These are phyloP conservation scores for Prunella himalayana DNA, from an alignment of 2,113 vertebrate genomes.

Conservation along the genomic window DNA sequence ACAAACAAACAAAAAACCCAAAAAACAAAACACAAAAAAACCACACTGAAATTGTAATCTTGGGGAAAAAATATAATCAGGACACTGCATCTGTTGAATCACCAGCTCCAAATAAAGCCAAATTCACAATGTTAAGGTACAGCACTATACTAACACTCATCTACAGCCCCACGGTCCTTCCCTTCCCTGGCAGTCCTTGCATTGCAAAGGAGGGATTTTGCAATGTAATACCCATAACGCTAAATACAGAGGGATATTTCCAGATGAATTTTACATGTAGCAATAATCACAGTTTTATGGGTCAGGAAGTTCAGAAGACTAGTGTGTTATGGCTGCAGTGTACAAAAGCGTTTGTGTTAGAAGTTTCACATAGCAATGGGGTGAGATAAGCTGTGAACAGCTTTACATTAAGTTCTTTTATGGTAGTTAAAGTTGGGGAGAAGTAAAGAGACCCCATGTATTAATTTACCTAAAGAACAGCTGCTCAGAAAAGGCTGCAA, in stretches of 20 bases:
- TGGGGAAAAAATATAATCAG: neutral
- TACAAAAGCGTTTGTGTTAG: constrained; percentile 65
- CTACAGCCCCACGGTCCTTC: neutral
- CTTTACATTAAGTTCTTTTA: constrained; percentile 67
- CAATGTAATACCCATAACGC: neutral
- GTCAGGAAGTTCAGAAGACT: constrained; percentile 75
- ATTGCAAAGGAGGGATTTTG: neutral
- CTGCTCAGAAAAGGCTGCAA: constrained; percentile 64
- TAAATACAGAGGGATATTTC: constrained; percentile 6
- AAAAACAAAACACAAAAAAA: neutral
- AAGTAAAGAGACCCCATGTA: constrained; percentile 71
- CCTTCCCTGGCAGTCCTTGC: neutral
- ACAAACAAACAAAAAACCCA: no score
- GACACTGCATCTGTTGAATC: neutral
- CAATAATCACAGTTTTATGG: constrained; percentile 65
- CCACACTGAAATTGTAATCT: neutral
- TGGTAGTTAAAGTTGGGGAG: constrained; percentile 53
- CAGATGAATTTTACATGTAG: constrained; percentile 55
- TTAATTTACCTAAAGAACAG: constrained; percentile 75
- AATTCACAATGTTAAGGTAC: neutral
- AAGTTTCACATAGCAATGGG: constrained; percentile 68
- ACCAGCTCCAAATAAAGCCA: neutral
- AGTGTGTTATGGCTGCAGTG: constrained; percentile 64
- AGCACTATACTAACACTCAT: neutral
- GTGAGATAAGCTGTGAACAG: constrained; percentile 69